Evolutionary conservation across 1,140 invertebrate species (phyloP).

Genomic region (Diuraphis noxia): DNA sequence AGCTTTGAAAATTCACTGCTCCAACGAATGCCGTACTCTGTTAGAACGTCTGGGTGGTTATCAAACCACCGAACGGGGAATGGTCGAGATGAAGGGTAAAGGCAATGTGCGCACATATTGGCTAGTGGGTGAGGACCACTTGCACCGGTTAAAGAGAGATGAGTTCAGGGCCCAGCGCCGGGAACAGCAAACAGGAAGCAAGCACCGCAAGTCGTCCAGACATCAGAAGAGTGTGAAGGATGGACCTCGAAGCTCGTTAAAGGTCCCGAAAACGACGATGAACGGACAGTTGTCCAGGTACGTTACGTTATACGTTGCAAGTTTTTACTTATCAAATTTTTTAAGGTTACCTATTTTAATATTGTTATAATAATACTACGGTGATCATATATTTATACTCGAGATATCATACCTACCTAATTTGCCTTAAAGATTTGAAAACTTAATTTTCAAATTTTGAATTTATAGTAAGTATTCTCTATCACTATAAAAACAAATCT

Average conservation of each 20-base stretch:
- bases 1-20: conserved; percentile 87
- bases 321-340: background rate
- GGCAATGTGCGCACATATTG: conserved; percentile 84
- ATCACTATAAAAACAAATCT: background rate
- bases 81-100: conserved; percentile 85
- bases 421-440: background rate
- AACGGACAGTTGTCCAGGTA: conserved; percentile 42
- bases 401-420: too few species aligned
- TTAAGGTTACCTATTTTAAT: too few species aligned
- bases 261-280: conserved; percentile 55
- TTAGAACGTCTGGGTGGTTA: conserved; percentile 81
- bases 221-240: background rate
- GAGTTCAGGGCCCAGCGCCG: conserved; percentile 63
- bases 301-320: background rate
- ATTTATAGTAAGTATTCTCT: rapidly evolving
- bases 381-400: too few species aligned
- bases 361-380: too few species aligned
- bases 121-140: conserved; percentile 76
- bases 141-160: conserved; percentile 63
- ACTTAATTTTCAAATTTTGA: background rate
- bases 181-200: conserved; percentile 55
- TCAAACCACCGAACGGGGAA: conserved; percentile 73
- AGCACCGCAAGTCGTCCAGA: conserved; percentile 25
- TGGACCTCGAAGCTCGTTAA: conserved; percentile 56
- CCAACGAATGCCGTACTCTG: conserved; percentile 71